phyloP scores from a whole-genome alignment of 1,140 invertebrate genomes.

The Batillaria attramentaria region DNA sequence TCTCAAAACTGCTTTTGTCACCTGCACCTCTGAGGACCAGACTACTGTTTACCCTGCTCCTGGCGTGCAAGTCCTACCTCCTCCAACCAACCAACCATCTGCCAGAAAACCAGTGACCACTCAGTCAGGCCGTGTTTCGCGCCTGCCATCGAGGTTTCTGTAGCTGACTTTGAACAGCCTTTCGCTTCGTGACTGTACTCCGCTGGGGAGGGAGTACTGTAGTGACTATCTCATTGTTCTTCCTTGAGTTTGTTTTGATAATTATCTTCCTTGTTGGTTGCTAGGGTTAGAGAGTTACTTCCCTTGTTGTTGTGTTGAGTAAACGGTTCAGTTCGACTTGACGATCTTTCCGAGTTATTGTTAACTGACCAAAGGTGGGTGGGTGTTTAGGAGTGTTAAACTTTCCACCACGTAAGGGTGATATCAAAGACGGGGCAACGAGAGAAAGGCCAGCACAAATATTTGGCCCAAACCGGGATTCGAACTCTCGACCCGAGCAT shows the following conservation, averaged over 20 bases:
- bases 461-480: no score
- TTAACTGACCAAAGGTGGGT: no score
- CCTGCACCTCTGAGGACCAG: neutral
- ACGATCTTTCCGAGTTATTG: no score
- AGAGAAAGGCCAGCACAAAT: no score
- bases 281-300: neutral
- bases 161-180: neutral
- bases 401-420: no score
- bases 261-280: neutral
- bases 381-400: no score
- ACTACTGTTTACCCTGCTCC: neutral
- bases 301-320: no score
- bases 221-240: neutral
- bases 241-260: neutral
- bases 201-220: neutral
- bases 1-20: constrained; percentile 26
- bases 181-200: neutral
- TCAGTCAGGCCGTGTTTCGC: neutral
- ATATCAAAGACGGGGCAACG: no score
- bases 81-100: neutral
- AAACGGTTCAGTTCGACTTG: no score
- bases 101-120: neutral
- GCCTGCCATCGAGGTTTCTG: neutral
- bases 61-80: neutral
- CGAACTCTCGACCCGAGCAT: no score